Percentiles rank a stretch among this genome's conserved stretches.
Conservation (phyloP, 1,140 invertebrate genomes). For the Hetaerina americana region DNA sequence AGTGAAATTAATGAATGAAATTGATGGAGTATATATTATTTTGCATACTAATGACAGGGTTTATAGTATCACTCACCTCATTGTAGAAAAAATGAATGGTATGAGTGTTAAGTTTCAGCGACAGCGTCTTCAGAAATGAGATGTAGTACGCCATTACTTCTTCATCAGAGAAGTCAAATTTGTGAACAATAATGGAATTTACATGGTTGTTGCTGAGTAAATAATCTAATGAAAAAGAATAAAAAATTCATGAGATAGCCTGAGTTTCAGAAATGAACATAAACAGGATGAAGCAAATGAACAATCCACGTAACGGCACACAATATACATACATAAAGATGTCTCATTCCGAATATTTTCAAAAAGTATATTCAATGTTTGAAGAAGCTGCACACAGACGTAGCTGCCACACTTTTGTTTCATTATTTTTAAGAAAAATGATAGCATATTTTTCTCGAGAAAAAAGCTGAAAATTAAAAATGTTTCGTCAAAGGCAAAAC, state of each 20-base stretch:
- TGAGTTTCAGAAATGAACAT: constrained; percentile 9
- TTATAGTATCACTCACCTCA: constrained; percentile 55
- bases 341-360: constrained; percentile 99
- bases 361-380: constrained; percentile 98
- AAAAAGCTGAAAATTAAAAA: constrained; percentile 70
- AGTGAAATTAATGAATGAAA: no score
- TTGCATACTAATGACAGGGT: constrained; percentile 8
- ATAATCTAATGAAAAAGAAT: constrained; percentile 71
- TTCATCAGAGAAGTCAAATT: constrained; percentile 99
- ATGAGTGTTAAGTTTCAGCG: constrained; percentile 94
- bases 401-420: constrained; percentile 93
- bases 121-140: constrained; percentile 95
- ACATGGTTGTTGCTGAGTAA: constrained; percentile 98
- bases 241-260: constrained; percentile 6
- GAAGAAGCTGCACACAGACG: constrained; percentile 94
- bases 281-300: constrained; percentile 8
- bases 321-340: constrained; percentile 79
- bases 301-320: neutral
- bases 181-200: constrained; percentile 98
- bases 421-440: constrained; percentile 95
- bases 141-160: constrained; percentile 99
- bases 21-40: no score
- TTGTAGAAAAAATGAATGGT: constrained; percentile 99
- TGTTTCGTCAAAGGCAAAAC: neutral
- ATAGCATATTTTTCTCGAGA: constrained; percentile 98